phyloP scores from a whole-genome alignment of 53 echinoderm and acorn worm genomes.

The Temnopleurus reevesii region DNA sequence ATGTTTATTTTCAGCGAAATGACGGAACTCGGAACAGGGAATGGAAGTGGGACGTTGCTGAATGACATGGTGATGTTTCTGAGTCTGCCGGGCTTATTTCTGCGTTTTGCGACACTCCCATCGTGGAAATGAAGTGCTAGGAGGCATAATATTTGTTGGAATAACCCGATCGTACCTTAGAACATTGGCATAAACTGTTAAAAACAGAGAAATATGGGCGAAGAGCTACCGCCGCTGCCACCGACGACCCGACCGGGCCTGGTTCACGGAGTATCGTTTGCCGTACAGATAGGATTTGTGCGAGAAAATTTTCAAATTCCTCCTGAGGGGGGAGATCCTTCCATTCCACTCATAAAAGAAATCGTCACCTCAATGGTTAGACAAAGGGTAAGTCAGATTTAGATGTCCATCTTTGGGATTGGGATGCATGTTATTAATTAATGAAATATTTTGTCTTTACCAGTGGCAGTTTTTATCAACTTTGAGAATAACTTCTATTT shows the following conservation, averaged over 20 bases:
- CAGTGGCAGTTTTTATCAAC: too few relatives aligned
- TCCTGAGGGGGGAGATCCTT: slow-evolving; percentile 67
- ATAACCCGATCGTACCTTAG: not conserved
- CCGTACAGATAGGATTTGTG: slow-evolving; percentile 92
- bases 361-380: slow-evolving; percentile 69
- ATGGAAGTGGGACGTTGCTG: too few relatives aligned
- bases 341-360: slow-evolving; percentile 70
- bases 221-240: slow-evolving; percentile 46
- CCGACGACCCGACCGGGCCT: slow-evolving; percentile 60
- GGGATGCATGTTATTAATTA: too few relatives aligned
- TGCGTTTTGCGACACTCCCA: slow-evolving; percentile 36
- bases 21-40: slow-evolving; percentile 33
- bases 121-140: slow-evolving; percentile 45
- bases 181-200: slow-evolving; percentile 13
- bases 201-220: slow-evolving; percentile 60
- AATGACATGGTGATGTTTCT: slow-evolving; percentile 46
- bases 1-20: slow-evolving; percentile 74
- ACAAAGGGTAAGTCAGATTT: slow-evolving; percentile 58
- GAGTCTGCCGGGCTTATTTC: slow-evolving; percentile 32
- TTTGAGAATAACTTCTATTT: too few relatives aligned
- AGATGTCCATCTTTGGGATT: too few relatives aligned
- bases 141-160: slow-evolving; percentile 25
- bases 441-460: too few relatives aligned
- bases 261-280: slow-evolving; percentile 65
- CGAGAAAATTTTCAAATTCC: slow-evolving; percentile 84